Evolutionary conservation across 2,888 invertebrate genomes (phyloP).

Genomic region (Antheraea assamensis): DNA sequence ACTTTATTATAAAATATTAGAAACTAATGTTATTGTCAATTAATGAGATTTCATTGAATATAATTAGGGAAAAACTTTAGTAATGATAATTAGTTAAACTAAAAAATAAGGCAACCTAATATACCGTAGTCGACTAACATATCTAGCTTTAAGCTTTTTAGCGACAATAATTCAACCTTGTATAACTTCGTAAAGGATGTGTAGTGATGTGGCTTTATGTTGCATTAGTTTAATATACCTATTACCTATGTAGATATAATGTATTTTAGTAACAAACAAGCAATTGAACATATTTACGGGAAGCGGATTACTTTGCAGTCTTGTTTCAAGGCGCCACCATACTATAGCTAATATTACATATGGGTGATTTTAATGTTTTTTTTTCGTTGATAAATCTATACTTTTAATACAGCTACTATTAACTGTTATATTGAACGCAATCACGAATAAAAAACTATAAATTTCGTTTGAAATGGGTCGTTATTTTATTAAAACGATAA

Average conservation of each 20-base stretch:
- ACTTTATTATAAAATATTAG: no score
- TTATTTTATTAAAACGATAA: not conserved
- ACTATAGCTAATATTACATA: not conserved
- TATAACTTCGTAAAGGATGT: not conserved
- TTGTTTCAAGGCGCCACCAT: conserved; percentile 38
- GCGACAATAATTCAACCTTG: not conserved
- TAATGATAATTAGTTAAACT: not conserved
- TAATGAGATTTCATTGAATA: not conserved
- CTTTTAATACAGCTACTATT: not conserved
- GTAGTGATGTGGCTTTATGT: not conserved
- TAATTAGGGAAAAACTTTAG: not conserved
- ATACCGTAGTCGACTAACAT: no score
- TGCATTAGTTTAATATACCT: not conserved
- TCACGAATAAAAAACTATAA: no score
- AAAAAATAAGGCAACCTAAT: no score
- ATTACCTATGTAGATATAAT: conserved; percentile 3
- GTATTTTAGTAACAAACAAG: not conserved
- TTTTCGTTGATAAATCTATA: not conserved
- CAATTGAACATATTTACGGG: conserved; percentile 18
- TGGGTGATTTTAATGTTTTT: conserved; percentile 11
- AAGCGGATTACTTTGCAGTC: conserved; percentile 27
- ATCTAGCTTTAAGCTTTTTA: no score
- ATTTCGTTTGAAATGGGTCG: no score
- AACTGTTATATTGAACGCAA: not conserved
- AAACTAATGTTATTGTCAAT: not conserved